phyloP scores from a whole-genome alignment of 2,888 invertebrate species.

The Lasius fuliginosus region DNA sequence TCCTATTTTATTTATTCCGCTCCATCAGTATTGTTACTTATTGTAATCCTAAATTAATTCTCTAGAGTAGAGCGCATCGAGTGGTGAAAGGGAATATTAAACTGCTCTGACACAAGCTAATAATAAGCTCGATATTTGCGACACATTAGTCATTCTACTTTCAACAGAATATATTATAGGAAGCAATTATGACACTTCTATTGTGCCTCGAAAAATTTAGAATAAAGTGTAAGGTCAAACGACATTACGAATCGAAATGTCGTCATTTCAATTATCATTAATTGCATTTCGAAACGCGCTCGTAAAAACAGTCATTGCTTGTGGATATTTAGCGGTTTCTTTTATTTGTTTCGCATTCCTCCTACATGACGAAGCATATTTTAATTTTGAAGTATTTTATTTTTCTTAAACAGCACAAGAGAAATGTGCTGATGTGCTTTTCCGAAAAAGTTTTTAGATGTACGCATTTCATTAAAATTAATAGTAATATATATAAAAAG shows the following conservation, averaged over 20 bases:
- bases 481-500: not conserved
- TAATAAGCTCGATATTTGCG: not conserved
- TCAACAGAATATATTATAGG: not conserved
- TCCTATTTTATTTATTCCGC: not conserved
- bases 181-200: not conserved
- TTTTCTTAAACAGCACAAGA: no score
- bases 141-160: not conserved
- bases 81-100: not conserved
- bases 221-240: not conserved
- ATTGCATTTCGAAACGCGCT: not conserved
- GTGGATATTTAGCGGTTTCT: no score
- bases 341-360: not conserved
- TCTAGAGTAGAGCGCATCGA: not conserved
- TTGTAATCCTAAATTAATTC: constrained; percentile 3
- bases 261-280: not conserved
- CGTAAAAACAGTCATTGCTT: not conserved
- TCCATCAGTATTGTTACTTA: constrained; percentile 4
- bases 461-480: no score
- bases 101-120: not conserved
- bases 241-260: not conserved
- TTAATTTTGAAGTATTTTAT: not conserved
- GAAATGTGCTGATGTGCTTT: no score
- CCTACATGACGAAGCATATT: not conserved
- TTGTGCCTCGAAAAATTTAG: not conserved
- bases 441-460: no score